These are phyloP conservation scores for Lasioglossum villosulum DNA, from an alignment of 2,888 invertebrate species.

Conservation along the genomic window DNA sequence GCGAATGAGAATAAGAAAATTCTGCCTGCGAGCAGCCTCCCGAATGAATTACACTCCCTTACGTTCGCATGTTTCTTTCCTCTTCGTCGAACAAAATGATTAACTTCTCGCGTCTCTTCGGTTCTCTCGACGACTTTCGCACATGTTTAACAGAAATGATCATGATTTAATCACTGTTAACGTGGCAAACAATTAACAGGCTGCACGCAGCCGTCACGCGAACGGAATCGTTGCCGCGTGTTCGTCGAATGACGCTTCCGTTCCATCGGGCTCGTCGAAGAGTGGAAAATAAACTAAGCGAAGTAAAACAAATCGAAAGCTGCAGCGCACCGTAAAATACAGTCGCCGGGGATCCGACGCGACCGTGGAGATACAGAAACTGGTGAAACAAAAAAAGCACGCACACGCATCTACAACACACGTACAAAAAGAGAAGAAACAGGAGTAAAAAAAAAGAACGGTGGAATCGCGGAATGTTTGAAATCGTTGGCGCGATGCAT, in stretches of 20 bases:
- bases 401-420: not conserved
- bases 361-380: conserved; percentile 14
- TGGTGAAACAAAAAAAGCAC: not conserved
- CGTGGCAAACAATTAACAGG: not conserved
- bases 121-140: not conserved
- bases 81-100: not conserved
- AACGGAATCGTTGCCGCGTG: not conserved
- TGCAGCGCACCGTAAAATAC: conserved; percentile 21
- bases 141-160: not conserved
- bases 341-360: conserved; percentile 8
- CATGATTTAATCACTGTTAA: not conserved
- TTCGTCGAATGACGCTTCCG: not conserved
- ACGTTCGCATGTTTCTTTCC: not conserved
- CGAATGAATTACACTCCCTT: not conserved
- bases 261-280: not conserved
- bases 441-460: not conserved
- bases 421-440: conserved; percentile 3
- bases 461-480: conserved; percentile 55
- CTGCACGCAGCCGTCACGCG: not conserved
- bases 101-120: not conserved
- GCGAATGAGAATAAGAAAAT: not conserved
- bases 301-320: conserved; percentile 1
- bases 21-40: not conserved
- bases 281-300: not conserved
- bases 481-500: conserved; percentile 53